Evolutionary conservation across 2,888 invertebrate genomes (phyloP).

Genomic region (Carabus problematicus): DNA sequence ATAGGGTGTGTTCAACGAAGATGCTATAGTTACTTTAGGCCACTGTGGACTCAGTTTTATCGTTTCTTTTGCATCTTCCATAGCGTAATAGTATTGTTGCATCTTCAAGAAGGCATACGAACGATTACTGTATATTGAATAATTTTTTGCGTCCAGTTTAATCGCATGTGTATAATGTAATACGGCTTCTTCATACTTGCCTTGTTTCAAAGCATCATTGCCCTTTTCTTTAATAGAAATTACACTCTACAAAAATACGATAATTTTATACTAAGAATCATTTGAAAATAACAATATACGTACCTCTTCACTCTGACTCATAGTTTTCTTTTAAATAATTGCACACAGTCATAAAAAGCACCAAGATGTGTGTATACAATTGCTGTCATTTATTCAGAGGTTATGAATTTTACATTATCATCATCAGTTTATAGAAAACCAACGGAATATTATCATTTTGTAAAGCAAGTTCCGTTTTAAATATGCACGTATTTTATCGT

Average conservation of each 20-base stretch:
- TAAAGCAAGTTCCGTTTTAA: too few species aligned
- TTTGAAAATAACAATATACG: slow-evolving; percentile 1
- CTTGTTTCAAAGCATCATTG: slow-evolving; percentile 76
- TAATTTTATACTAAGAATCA: slow-evolving; percentile 15
- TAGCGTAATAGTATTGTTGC: slow-evolving; percentile 77
- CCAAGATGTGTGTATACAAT: neutral
- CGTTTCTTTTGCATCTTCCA: slow-evolving; percentile 80
- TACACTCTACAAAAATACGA: slow-evolving; percentile 15
- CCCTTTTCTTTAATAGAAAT: slow-evolving; percentile 70
- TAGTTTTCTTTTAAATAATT: slow-evolving; percentile 14
- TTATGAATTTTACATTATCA: neutral
- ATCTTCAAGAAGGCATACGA: slow-evolving; percentile 81
- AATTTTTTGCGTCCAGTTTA: slow-evolving; percentile 74
- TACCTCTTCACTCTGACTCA: slow-evolving; percentile 34
- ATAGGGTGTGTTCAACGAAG: slow-evolving; percentile 6
- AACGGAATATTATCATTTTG: too few species aligned
- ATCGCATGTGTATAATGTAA: slow-evolving; percentile 82
- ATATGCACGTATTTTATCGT: too few species aligned
- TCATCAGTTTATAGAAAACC: neutral
- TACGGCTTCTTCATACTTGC: slow-evolving; percentile 77
- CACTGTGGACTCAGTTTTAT: slow-evolving; percentile 77
- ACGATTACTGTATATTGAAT: slow-evolving; percentile 78
- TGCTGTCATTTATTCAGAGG: slow-evolving; percentile 2
- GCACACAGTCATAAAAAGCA: slow-evolving; percentile 8
- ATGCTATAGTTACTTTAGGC: slow-evolving; percentile 69